Evolutionary conservation across 1,140 invertebrate species (phyloP).

Genomic region (Dysdera silvatica): DNA sequence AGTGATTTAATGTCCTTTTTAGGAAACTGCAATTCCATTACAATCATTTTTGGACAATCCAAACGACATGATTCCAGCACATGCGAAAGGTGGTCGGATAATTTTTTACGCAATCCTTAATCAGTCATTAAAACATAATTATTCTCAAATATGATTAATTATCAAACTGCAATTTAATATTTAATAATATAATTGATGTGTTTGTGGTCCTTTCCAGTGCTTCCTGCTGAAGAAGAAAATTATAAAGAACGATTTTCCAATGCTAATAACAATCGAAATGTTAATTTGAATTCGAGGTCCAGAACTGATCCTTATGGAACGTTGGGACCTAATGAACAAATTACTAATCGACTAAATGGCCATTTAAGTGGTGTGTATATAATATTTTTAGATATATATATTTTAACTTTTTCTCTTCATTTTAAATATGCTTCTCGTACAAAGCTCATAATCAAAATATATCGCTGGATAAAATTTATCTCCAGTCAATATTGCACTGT

Average conservation of each 20-base stretch:
- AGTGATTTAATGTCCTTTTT: not conserved
- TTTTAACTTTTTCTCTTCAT: too few species aligned
- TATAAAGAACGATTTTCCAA: not conserved
- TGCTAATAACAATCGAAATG: not conserved
- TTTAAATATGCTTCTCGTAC: too few species aligned
- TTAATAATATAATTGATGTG: not conserved
- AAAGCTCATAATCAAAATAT: too few species aligned
- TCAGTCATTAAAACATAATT: not conserved
- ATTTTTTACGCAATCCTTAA: not conserved
- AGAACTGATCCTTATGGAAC: constrained; percentile 24
- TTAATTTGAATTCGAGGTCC: not conserved
- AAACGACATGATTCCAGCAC: constrained; percentile 24
- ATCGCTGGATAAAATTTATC: too few species aligned
- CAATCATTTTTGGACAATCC: constrained; percentile 15
- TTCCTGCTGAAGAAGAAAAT: constrained; percentile 14
- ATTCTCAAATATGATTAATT: not conserved
- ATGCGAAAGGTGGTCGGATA: constrained; percentile 10
- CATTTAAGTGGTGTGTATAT: constrained; percentile 11
- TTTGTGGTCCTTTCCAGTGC: constrained; percentile 1
- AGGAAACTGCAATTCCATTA: constrained; percentile 24
- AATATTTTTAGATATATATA: too few species aligned
- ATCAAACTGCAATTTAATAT: not conserved
- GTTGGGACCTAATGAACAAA: constrained; percentile 14
- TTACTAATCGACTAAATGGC: constrained; percentile 12
- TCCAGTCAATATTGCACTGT: too few species aligned